Evolutionary conservation across 2,113 vertebrate species (phyloP).

Genomic region (Corvus cornix): DNA sequence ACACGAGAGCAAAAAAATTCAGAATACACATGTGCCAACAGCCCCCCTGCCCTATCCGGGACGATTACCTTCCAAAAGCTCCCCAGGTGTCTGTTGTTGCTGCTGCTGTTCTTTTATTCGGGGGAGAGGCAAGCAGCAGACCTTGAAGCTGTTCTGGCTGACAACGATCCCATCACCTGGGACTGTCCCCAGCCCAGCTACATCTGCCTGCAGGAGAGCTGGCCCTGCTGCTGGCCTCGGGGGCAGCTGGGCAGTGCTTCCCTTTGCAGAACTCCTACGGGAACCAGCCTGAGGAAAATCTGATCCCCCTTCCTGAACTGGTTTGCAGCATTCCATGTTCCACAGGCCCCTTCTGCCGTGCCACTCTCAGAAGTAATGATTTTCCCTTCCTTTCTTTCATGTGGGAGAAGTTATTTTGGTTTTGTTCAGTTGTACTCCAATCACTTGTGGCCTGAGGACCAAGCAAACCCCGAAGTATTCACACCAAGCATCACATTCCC

Average conservation of each 20-base stretch:
- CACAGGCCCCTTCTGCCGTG: not conserved
- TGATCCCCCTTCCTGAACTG: not conserved
- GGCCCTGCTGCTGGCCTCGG: not conserved
- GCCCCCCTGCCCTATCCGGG: not conserved
- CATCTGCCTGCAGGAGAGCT: not conserved
- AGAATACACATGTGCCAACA: not conserved
- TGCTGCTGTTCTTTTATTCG: not conserved
- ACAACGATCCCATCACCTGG: not conserved
- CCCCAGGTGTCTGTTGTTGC: not conserved
- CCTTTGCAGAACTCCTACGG: not conserved
- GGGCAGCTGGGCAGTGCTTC: not conserved
- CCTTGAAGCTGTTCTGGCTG: not conserved
- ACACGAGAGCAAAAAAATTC: not conserved
- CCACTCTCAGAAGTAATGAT: not conserved
- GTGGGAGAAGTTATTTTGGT: not conserved
- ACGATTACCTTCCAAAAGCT: not conserved
- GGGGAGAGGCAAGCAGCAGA: not conserved
- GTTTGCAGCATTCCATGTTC: accelerated
- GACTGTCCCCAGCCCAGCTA: not conserved
- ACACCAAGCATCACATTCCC: not conserved
- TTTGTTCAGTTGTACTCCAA: not conserved
- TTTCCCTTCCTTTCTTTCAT: not conserved
- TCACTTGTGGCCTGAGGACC: not conserved
- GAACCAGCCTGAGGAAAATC: not conserved
- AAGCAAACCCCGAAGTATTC: not conserved